Conservation (phyloP, 2,888 invertebrate species). For the Philaethria dido region DNA sequence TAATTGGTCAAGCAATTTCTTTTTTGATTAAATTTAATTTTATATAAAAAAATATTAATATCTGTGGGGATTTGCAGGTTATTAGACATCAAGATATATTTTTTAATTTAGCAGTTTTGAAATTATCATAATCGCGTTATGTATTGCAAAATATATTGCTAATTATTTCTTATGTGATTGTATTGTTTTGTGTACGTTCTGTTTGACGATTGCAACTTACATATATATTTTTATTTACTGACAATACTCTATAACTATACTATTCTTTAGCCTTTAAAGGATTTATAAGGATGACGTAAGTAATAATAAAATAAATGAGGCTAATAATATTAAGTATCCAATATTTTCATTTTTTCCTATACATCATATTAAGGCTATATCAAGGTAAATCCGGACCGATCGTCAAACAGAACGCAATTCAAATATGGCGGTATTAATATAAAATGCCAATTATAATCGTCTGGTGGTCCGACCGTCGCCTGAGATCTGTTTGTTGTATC, state of each 20-base stretch:
- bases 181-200: background rate
- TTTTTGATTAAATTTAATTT: background rate
- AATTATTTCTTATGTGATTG: background rate
- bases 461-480: slow-evolving; percentile 51
- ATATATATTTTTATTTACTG: background rate
- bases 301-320: background rate
- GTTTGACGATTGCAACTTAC: slow-evolving; percentile 9
- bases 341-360: background rate
- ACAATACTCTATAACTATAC: background rate
- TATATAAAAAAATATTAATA: background rate
- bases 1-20: slow-evolving; percentile 24
- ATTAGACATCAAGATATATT: background rate
- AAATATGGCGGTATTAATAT: background rate
- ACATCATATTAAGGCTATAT: background rate
- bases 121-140: background rate
- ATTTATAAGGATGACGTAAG: background rate
- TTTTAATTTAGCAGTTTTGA: background rate
- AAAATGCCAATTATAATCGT: slow-evolving; percentile 38
- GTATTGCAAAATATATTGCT: background rate
- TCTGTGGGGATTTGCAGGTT: background rate
- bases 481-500: slow-evolving; percentile 76
- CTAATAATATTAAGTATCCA: background rate
- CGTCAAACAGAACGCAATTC: slow-evolving; percentile 11
- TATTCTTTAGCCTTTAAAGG: background rate
- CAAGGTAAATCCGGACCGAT: background rate